Percentiles rank a stretch among this genome's conserved stretches.
Evolutionary conservation across 2,113 vertebrate species (phyloP).

Genomic region (Felis chaus): DNA sequence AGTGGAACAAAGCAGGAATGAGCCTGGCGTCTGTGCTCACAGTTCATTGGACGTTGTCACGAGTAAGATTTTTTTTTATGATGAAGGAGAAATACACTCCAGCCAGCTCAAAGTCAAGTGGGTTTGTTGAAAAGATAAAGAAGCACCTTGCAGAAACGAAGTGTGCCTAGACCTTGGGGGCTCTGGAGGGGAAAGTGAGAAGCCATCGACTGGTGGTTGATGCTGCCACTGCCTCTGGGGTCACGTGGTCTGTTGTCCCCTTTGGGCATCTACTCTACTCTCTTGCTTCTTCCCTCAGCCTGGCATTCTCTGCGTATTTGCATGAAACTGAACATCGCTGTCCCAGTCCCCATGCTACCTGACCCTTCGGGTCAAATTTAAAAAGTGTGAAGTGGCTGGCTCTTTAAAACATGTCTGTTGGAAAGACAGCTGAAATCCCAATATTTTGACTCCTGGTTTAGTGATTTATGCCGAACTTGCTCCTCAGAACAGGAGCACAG

Average conservation of each 20-base stretch:
- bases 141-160: neutral
- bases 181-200: neutral
- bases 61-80: neutral
- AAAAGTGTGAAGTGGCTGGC: neutral
- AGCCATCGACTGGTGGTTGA: neutral
- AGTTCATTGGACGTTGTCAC: neutral
- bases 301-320: neutral
- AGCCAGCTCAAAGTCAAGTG: neutral
- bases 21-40: neutral
- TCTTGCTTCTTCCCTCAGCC: neutral
- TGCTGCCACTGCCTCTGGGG: neutral
- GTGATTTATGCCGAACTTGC: neutral
- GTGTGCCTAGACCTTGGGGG: neutral
- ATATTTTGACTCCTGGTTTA: neutral
- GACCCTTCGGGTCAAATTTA: neutral
- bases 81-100: neutral
- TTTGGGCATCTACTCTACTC: neutral
- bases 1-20: neutral
- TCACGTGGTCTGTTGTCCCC: neutral
- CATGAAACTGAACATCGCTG: neutral
- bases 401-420: neutral
- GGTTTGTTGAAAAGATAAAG: neutral
- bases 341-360: neutral
- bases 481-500: neutral
- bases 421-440: neutral